Conservation (phyloP, 2,797 vertebrate species). For the Xenentodon cancila region DNA sequence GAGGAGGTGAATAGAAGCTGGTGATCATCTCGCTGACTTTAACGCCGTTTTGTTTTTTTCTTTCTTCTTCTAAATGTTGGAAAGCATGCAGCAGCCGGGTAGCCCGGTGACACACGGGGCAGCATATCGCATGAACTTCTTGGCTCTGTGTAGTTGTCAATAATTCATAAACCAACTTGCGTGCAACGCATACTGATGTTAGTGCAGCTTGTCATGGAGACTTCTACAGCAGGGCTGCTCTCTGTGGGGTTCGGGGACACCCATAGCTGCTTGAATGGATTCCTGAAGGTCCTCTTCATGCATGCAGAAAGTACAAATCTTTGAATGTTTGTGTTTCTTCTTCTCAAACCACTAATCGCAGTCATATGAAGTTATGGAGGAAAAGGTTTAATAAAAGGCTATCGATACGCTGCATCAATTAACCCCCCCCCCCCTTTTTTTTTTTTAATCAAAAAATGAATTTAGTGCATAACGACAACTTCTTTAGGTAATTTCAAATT, state of each 20-base stretch:
- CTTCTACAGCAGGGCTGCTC: slow-evolving; percentile 10
- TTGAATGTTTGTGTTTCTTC: no score
- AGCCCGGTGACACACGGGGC: slow-evolving; percentile 59
- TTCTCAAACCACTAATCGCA: no score
- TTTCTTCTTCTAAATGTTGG: background rate
- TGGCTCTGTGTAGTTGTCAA: slow-evolving; percentile 57
- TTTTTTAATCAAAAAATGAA: no score
- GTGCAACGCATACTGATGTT: slow-evolving; percentile 30
- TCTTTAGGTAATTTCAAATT: background rate
- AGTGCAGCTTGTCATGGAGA: slow-evolving; percentile 17
- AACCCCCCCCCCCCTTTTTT: no score
- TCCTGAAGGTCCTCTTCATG: background rate
- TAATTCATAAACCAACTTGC: slow-evolving; percentile 61
- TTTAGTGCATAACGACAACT: no score
- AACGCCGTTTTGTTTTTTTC: slow-evolving; percentile 2
- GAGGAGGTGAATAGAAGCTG: background rate
- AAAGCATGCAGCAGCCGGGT: slow-evolving; percentile 21
- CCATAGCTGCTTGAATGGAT: background rate
- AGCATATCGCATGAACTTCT: slow-evolving; percentile 64
- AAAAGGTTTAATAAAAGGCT: background rate
- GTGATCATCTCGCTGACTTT: background rate
- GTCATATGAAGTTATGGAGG: background rate
- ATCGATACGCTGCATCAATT: no score
- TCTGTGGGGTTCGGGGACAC: slow-evolving; percentile 17
- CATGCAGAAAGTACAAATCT: background rate